A percentile compares a stretch with the other conserved stretches of the same genome.
These are phyloP conservation scores for Oostethus manadensis DNA, from an alignment of 2,113 vertebrate genomes.

Conservation along the genomic window DNA sequence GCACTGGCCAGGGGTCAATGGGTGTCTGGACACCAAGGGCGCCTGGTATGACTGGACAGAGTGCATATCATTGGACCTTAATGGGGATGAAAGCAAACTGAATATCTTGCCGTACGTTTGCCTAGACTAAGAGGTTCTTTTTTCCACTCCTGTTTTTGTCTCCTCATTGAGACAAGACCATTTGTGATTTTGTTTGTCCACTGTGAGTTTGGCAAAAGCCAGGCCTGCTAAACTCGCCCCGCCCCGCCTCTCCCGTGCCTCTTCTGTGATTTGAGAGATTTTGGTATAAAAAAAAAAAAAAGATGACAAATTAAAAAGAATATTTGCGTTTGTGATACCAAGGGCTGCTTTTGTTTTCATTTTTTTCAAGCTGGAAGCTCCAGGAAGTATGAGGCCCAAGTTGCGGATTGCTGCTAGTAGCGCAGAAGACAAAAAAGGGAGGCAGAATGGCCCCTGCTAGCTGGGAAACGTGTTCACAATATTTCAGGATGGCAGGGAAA, in stretches of 20 bases:
- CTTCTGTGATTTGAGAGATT: slow-evolving; percentile 51
- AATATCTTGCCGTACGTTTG: slow-evolving; percentile 98
- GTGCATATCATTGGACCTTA: slow-evolving; percentile 95
- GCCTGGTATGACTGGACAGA: slow-evolving; percentile 98
- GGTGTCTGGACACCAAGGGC: slow-evolving; percentile 93
- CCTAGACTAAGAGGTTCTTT: slow-evolving; percentile 88
- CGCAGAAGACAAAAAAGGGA: slow-evolving; percentile 27
- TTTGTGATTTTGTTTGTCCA: slow-evolving; percentile 69
- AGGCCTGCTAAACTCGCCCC: slow-evolving; percentile 54
- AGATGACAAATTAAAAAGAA: slow-evolving; percentile 53
- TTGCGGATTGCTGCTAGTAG: slow-evolving; percentile 88
- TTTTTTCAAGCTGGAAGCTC: slow-evolving; percentile 57
- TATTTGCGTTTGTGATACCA: slow-evolving; percentile 66
- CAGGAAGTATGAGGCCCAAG: slow-evolving; percentile 58
- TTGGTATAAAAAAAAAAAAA: slow-evolving; percentile 51
- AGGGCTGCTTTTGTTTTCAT: slow-evolving; percentile 67
- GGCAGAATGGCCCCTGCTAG: not conserved
- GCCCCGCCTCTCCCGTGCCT: slow-evolving; percentile 21
- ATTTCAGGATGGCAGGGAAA: slow-evolving; percentile 29
- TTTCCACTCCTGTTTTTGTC: slow-evolving; percentile 69
- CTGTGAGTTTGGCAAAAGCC: slow-evolving; percentile 70
- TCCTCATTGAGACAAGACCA: slow-evolving; percentile 29
- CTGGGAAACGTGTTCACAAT: not conserved
- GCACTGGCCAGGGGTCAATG: slow-evolving; percentile 91
- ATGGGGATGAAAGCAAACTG: slow-evolving; percentile 89